phyloP scores from a whole-genome alignment of 2,888 invertebrate genomes.

The Agonopterix arenella region DNA sequence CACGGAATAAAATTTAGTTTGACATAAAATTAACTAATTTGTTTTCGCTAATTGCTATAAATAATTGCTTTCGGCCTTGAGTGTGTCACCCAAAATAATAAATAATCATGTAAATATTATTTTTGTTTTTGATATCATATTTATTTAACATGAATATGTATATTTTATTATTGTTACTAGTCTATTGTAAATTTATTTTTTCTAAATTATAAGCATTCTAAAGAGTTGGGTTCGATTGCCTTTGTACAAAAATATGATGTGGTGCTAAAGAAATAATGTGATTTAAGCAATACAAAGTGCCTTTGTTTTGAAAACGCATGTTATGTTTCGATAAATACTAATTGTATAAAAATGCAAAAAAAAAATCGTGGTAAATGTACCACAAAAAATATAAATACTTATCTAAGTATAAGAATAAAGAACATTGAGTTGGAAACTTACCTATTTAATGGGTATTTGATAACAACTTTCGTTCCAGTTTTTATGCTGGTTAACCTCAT shows the following conservation, averaged over 20 bases:
- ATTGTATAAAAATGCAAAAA: no score
- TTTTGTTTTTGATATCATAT: slow-evolving; percentile 4
- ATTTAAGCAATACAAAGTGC: neutral
- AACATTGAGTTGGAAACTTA: no score
- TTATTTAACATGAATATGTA: slow-evolving; percentile 1
- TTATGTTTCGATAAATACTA: neutral
- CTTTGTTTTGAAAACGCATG: neutral
- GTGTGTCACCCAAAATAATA: slow-evolving; percentile 51
- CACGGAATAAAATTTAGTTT: neutral
- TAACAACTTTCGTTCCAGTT: no score
- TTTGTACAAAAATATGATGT: neutral
- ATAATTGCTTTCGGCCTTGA: slow-evolving; percentile 48
- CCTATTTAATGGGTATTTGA: no score
- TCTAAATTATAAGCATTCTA: no score
- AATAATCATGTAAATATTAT: slow-evolving; percentile 12
- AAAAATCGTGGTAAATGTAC: no score
- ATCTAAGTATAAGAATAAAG: no score
- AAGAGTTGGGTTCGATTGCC: neutral
- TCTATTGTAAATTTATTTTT: slow-evolving; percentile 23
- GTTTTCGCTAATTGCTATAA: slow-evolving; percentile 18
- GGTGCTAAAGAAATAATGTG: neutral
- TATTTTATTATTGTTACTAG: slow-evolving; percentile 15
- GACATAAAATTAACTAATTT: no score
- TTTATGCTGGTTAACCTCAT: no score
- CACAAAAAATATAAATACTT: no score